Conservation (phyloP, 2,888 invertebrate genomes). For the Empis stercorea region DNA sequence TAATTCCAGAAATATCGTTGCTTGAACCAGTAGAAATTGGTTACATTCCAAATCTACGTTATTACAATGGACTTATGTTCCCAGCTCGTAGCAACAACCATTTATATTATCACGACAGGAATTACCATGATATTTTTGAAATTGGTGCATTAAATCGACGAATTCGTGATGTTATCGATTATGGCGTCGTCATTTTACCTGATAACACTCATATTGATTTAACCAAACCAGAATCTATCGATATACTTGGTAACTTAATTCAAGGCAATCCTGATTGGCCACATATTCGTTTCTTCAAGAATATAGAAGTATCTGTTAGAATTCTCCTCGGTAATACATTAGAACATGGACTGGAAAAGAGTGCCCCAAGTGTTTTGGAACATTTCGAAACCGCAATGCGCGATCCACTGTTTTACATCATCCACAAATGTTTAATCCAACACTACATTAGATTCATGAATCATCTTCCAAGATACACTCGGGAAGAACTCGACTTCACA, state of each 20-base stretch:
- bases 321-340: conserved; percentile 40
- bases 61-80: conserved; percentile 52
- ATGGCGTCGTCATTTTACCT: conserved; percentile 38
- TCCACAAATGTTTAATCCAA: conserved; percentile 48
- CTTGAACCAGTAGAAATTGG: conserved; percentile 43
- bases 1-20: conserved; percentile 46
- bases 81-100: conserved; percentile 47
- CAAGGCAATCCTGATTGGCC: conserved; percentile 50
- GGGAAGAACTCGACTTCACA: conserved; percentile 44
- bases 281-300: conserved; percentile 45
- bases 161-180: conserved; percentile 38
- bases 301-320: conserved; percentile 43
- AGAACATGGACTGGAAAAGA: conserved; percentile 27
- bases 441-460: conserved; percentile 46
- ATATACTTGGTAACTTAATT: conserved; percentile 50
- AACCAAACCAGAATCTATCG: conserved; percentile 46
- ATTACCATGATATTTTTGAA: conserved; percentile 23
- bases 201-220: conserved; percentile 45
- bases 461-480: conserved; percentile 46
- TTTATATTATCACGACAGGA: conserved; percentile 31
- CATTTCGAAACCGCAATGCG: conserved; percentile 51
- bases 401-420: conserved; percentile 59
- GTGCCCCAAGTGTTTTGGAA: conserved; percentile 45
- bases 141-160: conserved; percentile 30
- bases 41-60: conserved; percentile 48